Evolutionary conservation across 2,888 invertebrate genomes (phyloP).

Genomic region (Bimastos eiseni): DNA sequence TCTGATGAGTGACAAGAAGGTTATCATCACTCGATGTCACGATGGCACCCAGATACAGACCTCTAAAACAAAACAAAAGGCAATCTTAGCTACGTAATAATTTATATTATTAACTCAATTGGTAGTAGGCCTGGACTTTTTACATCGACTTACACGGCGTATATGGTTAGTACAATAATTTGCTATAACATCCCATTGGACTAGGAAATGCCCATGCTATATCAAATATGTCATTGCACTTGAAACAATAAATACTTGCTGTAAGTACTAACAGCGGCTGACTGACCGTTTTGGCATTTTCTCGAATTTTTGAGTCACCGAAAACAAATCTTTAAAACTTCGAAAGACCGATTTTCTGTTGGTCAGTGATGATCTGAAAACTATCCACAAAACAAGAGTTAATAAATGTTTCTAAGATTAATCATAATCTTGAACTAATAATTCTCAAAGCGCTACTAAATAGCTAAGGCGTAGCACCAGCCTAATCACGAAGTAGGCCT

Average conservation of each 20-base stretch:
- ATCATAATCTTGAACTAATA: not conserved
- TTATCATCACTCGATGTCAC: not conserved
- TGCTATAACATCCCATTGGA: not conserved
- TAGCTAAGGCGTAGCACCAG: too few species aligned
- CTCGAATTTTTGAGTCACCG: not conserved
- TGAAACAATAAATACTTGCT: too few species aligned
- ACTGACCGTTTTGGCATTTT: slow-evolving; percentile 16
- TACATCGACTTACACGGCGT: too few species aligned
- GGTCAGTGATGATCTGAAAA: not conserved
- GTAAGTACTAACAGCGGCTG: too few species aligned
- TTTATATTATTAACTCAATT: not conserved
- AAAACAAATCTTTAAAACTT: slow-evolving; percentile 25
- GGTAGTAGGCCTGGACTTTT: not conserved
- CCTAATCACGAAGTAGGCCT: too few species aligned
- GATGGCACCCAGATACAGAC: slow-evolving; percentile 10
- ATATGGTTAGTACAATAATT: too few species aligned
- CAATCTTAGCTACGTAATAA: not conserved
- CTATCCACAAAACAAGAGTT: not conserved
- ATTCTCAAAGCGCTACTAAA: too few species aligned
- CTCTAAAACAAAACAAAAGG: not conserved
- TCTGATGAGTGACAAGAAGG: slow-evolving; percentile 13
- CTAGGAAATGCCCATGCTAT: not conserved
- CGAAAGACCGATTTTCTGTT: slow-evolving; percentile 10
- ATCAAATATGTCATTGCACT: not conserved
- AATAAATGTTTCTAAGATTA: not conserved